phyloP scores from a whole-genome alignment of 2,797 vertebrate species.

The Etheostoma perlongum region DNA sequence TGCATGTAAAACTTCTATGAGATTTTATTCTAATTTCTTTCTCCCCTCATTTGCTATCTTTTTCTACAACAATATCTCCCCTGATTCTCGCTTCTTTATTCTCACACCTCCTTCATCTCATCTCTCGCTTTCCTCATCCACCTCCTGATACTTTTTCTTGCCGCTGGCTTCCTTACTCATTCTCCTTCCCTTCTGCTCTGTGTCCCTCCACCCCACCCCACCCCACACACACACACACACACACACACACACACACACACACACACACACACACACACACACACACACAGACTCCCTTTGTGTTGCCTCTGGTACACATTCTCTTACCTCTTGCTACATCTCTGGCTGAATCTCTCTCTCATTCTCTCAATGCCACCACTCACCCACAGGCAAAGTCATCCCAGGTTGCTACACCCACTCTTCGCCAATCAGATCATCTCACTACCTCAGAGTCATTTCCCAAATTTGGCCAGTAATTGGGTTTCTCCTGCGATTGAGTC shows the following conservation, averaged over 20 bases:
- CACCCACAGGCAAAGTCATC: slow-evolving; percentile 71
- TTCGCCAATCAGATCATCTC: slow-evolving; percentile 61
- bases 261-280: slow-evolving; percentile 28
- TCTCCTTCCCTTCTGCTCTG: slow-evolving; percentile 35
- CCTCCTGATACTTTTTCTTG: slow-evolving; percentile 40
- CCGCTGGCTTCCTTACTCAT: slow-evolving; percentile 37
- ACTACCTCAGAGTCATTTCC: slow-evolving; percentile 72
- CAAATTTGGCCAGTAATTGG: slow-evolving; percentile 78
- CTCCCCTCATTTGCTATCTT: slow-evolving; percentile 4
- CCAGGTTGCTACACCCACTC: slow-evolving; percentile 34
- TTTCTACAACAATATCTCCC: slow-evolving; percentile 12
- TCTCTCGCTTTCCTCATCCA: slow-evolving; percentile 27
- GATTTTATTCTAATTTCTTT: slow-evolving; percentile 21
- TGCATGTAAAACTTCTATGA: slow-evolving; percentile 4
- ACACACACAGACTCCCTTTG: slow-evolving; percentile 32
- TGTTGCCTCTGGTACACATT: slow-evolving; percentile 35
- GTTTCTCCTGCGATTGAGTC: slow-evolving; percentile 80
- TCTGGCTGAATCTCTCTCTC: slow-evolving; percentile 49
- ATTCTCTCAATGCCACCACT: slow-evolving; percentile 52
- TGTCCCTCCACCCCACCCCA: not conserved
- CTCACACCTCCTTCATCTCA: slow-evolving; percentile 19
- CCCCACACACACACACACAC: not conserved
- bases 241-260: not conserved
- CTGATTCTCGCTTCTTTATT: slow-evolving; percentile 7
- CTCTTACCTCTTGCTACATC: slow-evolving; percentile 46